A percentile compares a stretch with the other conserved stretches of the same genome.
Conservation (phyloP, 2,888 invertebrate species). For the Dermolepida albohirtum region DNA sequence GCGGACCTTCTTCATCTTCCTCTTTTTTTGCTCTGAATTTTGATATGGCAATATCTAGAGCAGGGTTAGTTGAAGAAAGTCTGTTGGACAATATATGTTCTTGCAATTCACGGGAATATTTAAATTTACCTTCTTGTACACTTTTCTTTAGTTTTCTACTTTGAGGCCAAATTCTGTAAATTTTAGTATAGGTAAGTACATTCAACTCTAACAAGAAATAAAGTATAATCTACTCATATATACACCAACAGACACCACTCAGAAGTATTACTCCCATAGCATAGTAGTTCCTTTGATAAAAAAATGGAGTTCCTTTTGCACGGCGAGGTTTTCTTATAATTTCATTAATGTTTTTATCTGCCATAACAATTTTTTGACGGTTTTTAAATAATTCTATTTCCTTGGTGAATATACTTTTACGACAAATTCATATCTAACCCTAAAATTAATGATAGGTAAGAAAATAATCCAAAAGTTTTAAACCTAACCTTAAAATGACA, state of each 20-base stretch:
- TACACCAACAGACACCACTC: conserved; percentile 63
- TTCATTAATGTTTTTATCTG: conserved; percentile 60
- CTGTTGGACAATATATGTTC: conserved; percentile 47
- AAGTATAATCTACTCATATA: conserved; percentile 67
- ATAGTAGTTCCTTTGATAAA: conserved; percentile 68
- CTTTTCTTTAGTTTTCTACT: conserved; percentile 51
- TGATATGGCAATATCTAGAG: conserved; percentile 46
- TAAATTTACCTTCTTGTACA: conserved; percentile 53
- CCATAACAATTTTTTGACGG: conserved; percentile 50
- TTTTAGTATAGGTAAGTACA: conserved; percentile 14
- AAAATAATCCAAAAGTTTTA: too few species aligned
- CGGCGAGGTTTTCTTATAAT: conserved; percentile 72
- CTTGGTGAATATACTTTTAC: too few species aligned
- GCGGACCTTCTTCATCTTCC: conserved; percentile 53
- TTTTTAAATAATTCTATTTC: neutral
- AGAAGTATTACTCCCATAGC: conserved; percentile 66
- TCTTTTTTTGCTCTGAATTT: conserved; percentile 50
- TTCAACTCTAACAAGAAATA: neutral
- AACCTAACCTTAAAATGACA: too few species aligned
- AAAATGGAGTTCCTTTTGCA: conserved; percentile 75
- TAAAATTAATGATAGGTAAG: too few species aligned
- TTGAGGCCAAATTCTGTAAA: conserved; percentile 55
- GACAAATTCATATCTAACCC: too few species aligned
- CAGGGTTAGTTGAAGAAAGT: conserved; percentile 42
- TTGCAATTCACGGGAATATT: conserved; percentile 51